Evolutionary conservation across 37 sponge, comb jelly and placozoan species (phyloP).

Genomic region (Ephydatia muelleri): DNA sequence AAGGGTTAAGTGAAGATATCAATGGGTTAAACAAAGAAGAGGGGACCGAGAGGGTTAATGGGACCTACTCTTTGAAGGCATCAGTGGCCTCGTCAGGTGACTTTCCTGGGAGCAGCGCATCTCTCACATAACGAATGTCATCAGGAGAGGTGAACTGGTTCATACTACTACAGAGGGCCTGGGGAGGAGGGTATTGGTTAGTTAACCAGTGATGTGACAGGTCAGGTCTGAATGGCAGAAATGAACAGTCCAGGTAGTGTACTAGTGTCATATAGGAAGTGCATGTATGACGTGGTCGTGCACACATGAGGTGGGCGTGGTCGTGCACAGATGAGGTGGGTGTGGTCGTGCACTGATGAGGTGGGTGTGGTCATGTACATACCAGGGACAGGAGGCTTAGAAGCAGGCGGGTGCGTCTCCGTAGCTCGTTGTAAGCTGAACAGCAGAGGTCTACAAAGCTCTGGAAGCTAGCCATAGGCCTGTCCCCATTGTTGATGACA

Average conservation of each 20-base stretch:
- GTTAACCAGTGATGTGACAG: not conserved
- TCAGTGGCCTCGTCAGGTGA: slow-evolving; percentile 67
- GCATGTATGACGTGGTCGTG: too few relatives aligned
- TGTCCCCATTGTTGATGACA: slow-evolving; percentile 87
- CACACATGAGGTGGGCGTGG: not conserved
- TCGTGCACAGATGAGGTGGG: not conserved
- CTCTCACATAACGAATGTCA: slow-evolving; percentile 79
- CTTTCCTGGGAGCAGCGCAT: slow-evolving; percentile 67
- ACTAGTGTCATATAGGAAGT: too few relatives aligned
- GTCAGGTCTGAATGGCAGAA: not conserved
- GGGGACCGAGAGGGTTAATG: too few relatives aligned
- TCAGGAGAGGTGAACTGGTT: slow-evolving; percentile 68
- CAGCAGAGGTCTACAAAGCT: slow-evolving; percentile 87
- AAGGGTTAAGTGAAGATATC: too few relatives aligned
- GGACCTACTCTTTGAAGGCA: slow-evolving; percentile 66
- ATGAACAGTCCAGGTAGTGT: too few relatives aligned
- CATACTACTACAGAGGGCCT: slow-evolving; percentile 79
- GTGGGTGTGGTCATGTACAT: slow-evolving; percentile 1
- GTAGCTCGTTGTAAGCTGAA: slow-evolving; percentile 80
- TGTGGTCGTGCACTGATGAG: not conserved
- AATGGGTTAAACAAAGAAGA: too few relatives aligned
- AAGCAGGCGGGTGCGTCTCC: slow-evolving; percentile 69
- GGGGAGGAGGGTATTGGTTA: not conserved
- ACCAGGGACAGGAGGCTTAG: slow-evolving; percentile 82
- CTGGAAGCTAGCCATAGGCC: slow-evolving; percentile 75